A percentile compares a stretch with the other conserved stretches of the same genome.
Evolutionary conservation across 2,888 invertebrate species (phyloP).

Genomic region (Macrophya annulata): DNA sequence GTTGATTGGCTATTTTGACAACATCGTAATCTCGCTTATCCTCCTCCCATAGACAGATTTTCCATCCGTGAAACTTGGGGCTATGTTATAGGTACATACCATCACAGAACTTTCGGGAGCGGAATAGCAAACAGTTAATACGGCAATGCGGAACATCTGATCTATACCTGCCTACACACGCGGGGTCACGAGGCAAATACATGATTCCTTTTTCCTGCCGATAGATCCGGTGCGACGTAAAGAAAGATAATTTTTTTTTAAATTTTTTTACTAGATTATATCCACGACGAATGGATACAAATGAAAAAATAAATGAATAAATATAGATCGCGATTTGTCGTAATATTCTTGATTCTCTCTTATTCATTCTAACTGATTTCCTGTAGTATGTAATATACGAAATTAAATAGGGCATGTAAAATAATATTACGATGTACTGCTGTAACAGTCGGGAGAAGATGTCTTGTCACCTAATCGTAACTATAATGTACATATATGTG

Average conservation of each 20-base stretch:
- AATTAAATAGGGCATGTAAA: not conserved
- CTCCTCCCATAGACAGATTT: not conserved
- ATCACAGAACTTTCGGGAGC: constrained; percentile 39
- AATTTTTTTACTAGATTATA: too few species aligned
- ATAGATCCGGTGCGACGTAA: not conserved
- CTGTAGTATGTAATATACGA: not conserved
- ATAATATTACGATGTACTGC: not conserved
- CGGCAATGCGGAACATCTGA: constrained; percentile 50
- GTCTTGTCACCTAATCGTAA: not conserved
- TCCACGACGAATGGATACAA: not conserved
- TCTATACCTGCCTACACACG: constrained; percentile 23
- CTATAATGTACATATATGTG: not conserved
- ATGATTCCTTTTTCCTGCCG: constrained; percentile 8
- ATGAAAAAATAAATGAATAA: not conserved
- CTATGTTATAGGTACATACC: not conserved
- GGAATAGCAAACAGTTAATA: constrained; percentile 49
- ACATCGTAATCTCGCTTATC: constrained; percentile 1
- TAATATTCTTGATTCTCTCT: not conserved
- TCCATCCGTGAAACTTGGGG: not conserved
- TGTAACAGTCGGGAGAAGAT: not conserved
- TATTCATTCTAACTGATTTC: not conserved
- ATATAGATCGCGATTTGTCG: not conserved
- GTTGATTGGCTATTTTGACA: not conserved
- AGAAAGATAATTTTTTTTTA: not conserved
- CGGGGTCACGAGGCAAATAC: constrained; percentile 29